phyloP scores from a whole-genome alignment of 2,888 invertebrate genomes.

The Tetragonisca angustula region DNA sequence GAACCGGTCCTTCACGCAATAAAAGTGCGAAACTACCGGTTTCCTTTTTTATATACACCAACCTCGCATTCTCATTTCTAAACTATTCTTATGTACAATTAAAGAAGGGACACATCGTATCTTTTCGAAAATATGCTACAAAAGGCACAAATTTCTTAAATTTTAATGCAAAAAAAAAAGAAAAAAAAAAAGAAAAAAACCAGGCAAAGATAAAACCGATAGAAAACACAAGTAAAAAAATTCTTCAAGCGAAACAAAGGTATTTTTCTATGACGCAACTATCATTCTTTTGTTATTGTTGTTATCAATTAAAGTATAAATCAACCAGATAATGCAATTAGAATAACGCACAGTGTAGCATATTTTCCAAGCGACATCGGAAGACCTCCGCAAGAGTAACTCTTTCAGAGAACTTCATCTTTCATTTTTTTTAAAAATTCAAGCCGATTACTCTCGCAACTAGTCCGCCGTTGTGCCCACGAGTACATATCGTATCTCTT shows the following conservation, averaged over 20 bases:
- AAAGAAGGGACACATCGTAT: conserved; percentile 58
- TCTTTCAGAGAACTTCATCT: conserved; percentile 34
- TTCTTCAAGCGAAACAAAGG: background rate
- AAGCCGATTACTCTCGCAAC: conserved; percentile 26
- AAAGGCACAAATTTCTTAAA: conserved; percentile 4
- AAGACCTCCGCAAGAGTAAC: conserved; percentile 19
- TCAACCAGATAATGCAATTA: background rate
- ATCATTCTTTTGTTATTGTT: background rate
- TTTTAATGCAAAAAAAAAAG: background rate
- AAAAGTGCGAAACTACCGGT: conserved; percentile 47
- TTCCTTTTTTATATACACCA: conserved; percentile 68
- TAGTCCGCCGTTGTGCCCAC: conserved; percentile 34
- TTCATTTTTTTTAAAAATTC: background rate
- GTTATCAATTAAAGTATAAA: background rate
- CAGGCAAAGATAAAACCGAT: background rate
- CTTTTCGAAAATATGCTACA: conserved; percentile 58
- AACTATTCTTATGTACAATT: conserved; percentile 75
- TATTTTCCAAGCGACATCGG: conserved; percentile 46
- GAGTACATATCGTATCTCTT: conserved; percentile 42
- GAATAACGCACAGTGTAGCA: conserved; percentile 48
- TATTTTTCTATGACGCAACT: background rate
- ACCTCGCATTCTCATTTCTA: conserved; percentile 65
- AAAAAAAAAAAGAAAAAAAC: background rate
- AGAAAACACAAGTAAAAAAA: background rate
- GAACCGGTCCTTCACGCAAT: conserved; percentile 41